Conservation (phyloP, 2,797 vertebrate genomes). For the Epinephelus coioides region DNA sequence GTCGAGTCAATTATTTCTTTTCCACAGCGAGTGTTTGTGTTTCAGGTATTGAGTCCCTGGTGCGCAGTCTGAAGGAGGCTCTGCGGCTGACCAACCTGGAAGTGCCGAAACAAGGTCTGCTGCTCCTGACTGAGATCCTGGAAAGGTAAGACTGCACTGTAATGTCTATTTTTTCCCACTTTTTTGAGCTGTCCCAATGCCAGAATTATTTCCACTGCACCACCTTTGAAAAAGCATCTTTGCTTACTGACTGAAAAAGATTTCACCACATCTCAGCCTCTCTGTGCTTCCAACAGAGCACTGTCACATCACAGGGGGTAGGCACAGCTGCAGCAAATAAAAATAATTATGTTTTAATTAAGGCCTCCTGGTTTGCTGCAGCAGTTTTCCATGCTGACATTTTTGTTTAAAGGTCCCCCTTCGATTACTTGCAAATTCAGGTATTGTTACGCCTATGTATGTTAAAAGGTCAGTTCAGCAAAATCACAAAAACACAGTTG, state of each 20-base stretch:
- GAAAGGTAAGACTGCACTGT: constrained; percentile 85
- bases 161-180: not conserved
- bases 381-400: constrained; percentile 13
- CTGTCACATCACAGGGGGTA: not conserved
- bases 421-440: not conserved
- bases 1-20: constrained; percentile 20
- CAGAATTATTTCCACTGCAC: not conserved
- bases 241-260: not conserved
- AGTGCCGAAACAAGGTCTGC: constrained; percentile 91
- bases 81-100: constrained; percentile 88
- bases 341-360: constrained; percentile 13
- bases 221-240: not conserved
- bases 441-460: not conserved
- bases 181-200: not conserved
- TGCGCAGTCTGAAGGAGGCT: constrained; percentile 90
- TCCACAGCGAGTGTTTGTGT: constrained; percentile 21
- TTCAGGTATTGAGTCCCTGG: constrained; percentile 92
- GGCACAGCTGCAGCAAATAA: constrained; percentile 24
- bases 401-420: not conserved
- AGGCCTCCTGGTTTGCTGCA: not conserved
- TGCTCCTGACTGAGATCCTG: constrained; percentile 92
- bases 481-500: not conserved
- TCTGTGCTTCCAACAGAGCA: not conserved
- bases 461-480: not conserved
- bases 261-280: constrained; percentile 2